Evolutionary conservation across 2,113 vertebrate genomes (phyloP).

Genomic region (Pogonocichla stellata): DNA sequence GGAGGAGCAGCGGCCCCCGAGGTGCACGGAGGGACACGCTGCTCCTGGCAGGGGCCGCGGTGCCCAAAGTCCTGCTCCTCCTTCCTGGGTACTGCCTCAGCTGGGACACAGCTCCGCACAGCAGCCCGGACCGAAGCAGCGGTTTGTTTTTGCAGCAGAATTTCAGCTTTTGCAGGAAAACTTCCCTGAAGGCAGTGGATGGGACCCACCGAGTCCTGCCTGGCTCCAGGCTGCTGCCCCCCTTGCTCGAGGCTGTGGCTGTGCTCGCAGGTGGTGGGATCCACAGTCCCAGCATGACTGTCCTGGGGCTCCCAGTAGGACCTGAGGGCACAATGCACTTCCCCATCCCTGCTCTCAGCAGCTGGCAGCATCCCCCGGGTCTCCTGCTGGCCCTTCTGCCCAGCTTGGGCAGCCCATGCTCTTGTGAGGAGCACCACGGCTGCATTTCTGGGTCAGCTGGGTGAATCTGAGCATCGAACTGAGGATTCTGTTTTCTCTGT

Average conservation of each 20-base stretch:
- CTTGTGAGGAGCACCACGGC: fast-evolving
- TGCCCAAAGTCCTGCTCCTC: background rate
- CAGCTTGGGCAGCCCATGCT: background rate
- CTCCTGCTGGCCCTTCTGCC: background rate
- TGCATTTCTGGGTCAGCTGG: background rate
- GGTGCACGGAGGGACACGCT: background rate
- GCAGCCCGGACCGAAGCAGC: background rate
- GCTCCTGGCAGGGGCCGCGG: background rate
- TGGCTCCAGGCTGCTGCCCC: fast-evolving
- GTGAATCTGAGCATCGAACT: fast-evolving
- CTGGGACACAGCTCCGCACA: background rate
- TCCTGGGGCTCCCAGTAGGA: fast-evolving
- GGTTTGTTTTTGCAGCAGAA: background rate
- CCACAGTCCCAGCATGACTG: fast-evolving
- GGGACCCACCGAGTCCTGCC: fast-evolving
- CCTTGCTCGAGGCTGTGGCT: fast-evolving
- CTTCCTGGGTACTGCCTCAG: fast-evolving
- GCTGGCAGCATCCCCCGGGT: background rate
- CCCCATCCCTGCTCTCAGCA: background rate
- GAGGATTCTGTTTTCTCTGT: background rate
- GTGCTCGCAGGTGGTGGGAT: fast-evolving
- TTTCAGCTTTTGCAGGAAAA: background rate
- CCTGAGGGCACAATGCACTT: background rate
- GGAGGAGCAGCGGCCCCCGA: background rate
- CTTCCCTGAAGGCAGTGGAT: too few species aligned